Conservation (phyloP, 2,888 invertebrate species). For the Patella ulyssiponensis region DNA sequence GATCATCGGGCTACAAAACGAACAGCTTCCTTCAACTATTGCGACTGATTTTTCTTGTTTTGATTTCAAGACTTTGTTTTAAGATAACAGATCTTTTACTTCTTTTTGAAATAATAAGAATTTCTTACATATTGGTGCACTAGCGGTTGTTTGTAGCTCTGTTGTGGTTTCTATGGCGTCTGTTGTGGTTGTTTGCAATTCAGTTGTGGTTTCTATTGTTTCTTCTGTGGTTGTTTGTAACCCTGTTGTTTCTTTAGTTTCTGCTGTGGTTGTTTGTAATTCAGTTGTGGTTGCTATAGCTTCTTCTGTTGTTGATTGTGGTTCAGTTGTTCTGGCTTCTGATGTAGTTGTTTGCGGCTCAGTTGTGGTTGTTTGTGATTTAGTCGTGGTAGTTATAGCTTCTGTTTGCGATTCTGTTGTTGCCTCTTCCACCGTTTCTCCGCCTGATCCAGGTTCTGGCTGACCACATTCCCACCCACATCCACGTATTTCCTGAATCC, state of each 20-base stretch:
- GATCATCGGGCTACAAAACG: too few relatives aligned
- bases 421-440: too few relatives aligned
- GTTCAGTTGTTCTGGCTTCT: too few relatives aligned
- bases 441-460: neutral
- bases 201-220: neutral
- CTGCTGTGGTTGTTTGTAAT: neutral
- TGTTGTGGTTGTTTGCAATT: neutral
- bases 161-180: neutral
- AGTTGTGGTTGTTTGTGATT: too few relatives aligned
- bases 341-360: too few relatives aligned
- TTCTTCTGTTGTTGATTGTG: too few relatives aligned
- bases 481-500: neutral
- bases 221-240: neutral
- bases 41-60: neutral
- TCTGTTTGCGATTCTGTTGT: too few relatives aligned
- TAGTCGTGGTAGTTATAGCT: too few relatives aligned
- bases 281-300: neutral
- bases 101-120: too few relatives aligned
- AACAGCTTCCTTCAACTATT: too few relatives aligned
- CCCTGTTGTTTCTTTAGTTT: neutral
- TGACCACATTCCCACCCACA: neutral
- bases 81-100: neutral
- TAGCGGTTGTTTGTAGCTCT: neutral
- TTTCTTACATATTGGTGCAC: too few relatives aligned
- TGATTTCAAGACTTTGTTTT: too few relatives aligned